Percentiles rank a stretch among this genome's conserved stretches.
Evolutionary conservation across 2,113 vertebrate species (phyloP).

Genomic region (Gadus macrocephalus): DNA sequence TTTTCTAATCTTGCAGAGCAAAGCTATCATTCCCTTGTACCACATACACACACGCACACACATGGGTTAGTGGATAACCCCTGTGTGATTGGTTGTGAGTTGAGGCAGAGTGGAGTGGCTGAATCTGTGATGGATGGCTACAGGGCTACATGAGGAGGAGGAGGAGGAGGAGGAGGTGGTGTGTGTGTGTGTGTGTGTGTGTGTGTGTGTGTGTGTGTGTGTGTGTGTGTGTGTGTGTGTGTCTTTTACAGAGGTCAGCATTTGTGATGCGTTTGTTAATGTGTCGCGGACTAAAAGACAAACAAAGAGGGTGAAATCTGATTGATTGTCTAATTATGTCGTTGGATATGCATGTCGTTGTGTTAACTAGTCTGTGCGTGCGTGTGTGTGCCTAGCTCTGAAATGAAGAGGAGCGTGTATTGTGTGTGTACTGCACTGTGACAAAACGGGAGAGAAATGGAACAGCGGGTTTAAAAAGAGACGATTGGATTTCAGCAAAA

Average conservation of each 20-base stretch:
- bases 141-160: conserved; percentile 5
- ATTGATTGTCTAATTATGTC: conserved; percentile 49
- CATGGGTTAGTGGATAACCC: conserved; percentile 42
- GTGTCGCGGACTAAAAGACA: conserved; percentile 15
- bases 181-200: conserved; percentile 19
- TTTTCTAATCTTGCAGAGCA: no score
- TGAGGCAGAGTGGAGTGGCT: conserved; percentile 51
- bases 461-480: conserved; percentile 65
- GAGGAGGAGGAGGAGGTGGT: not conserved
- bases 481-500: conserved; percentile 64
- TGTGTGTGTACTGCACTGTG: conserved; percentile 63
- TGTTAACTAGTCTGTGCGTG: not conserved
- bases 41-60: conserved; percentile 14
- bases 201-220: conserved; percentile 16
- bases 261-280: not conserved
- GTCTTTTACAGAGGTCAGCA: no score
- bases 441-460: conserved; percentile 66
- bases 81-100: conserved; percentile 55
- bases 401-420: conserved; percentile 49
- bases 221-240: conserved; percentile 3
- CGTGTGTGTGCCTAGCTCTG: not conserved
- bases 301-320: conserved; percentile 39
- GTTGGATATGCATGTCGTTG: conserved; percentile 9
- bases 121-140: conserved; percentile 58
- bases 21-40: not conserved